Conservation (phyloP, 1,140 invertebrate species). For the Habropoda laboriosa region DNA sequence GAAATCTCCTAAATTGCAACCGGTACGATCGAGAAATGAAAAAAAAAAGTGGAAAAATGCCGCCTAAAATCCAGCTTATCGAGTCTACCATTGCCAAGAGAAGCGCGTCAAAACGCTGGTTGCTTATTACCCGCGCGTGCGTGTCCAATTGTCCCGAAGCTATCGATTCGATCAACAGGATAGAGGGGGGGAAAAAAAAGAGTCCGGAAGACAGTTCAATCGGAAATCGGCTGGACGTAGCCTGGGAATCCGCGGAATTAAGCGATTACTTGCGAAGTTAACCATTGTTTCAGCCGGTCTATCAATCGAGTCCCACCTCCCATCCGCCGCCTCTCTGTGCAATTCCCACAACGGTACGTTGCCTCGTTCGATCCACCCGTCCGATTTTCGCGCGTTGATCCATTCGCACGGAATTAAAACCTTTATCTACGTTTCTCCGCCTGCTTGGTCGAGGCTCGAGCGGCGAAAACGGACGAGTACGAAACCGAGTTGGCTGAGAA, state of each 20-base stretch:
- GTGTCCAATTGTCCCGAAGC: neutral
- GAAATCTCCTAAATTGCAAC: too few relatives aligned
- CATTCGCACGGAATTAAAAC: conserved; percentile 74
- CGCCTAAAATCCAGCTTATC: too few relatives aligned
- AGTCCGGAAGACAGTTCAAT: conserved; percentile 21
- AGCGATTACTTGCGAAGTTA: conserved; percentile 70
- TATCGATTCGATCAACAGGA: conserved; percentile 25
- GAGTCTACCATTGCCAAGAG: neutral
- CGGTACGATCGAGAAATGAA: too few relatives aligned
- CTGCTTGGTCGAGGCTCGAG: conserved; percentile 49
- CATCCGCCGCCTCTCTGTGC: conserved; percentile 25
- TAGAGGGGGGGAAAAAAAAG: neutral
- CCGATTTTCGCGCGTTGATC: conserved; percentile 65
- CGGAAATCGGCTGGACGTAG: conserved; percentile 50
- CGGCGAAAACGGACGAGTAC: conserved; percentile 41
- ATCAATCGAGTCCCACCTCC: conserved; percentile 48
- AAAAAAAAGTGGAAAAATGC: too few relatives aligned
- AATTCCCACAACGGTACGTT: neutral
- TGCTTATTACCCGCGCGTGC: neutral
- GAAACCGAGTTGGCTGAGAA: neutral
- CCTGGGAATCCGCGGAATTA: conserved; percentile 60
- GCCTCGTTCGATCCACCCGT: conserved; percentile 29
- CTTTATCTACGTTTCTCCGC: conserved; percentile 69
- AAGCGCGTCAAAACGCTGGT: neutral
- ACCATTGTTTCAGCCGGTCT: conserved; percentile 67